A percentile compares a stretch with the other conserved stretches of the same genome.
These are phyloP conservation scores for Schrankia costaestrigalis DNA, from an alignment of 2,888 invertebrate genomes.

Conservation along the genomic window DNA sequence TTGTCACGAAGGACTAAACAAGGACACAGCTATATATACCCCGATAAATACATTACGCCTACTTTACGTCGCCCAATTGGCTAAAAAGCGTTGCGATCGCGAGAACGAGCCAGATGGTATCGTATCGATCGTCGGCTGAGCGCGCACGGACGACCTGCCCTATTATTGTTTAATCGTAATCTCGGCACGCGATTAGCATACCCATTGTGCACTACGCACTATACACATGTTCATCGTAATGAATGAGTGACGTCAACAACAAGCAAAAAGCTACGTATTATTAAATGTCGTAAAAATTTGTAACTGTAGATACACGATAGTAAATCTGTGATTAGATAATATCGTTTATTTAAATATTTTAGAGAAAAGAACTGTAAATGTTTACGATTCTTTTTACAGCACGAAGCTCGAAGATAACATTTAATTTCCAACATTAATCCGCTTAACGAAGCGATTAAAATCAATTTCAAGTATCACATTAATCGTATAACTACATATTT, in stretches of 20 bases:
- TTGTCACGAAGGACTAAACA: no score
- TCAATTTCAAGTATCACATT: no score
- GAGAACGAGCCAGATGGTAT: conserved; percentile 63
- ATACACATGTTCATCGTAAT: conserved; percentile 57
- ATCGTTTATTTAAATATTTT: conserved; percentile 13
- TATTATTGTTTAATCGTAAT: conserved; percentile 70
- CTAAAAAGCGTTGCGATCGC: no score
- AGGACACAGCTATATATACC: no score
- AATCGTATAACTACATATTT: no score
- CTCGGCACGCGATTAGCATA: conserved; percentile 70
- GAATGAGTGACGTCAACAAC: conserved; percentile 51
- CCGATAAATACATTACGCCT: no score
- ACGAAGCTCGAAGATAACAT: no score
- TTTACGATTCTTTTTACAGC: no score
- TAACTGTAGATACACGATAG: conserved; percentile 6
- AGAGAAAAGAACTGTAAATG: no score
- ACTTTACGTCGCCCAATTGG: no score
- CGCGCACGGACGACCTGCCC: conserved; percentile 42
- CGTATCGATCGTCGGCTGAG: conserved; percentile 55
- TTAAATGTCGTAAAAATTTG: conserved; percentile 21
- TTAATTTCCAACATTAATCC: no score
- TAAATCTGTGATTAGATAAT: conserved; percentile 8
- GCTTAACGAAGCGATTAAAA: no score
- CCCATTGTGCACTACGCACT: conserved; percentile 57
- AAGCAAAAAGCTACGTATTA: conserved; percentile 27